Base-by-base conservation (phyloP, 1,140 invertebrate genomes). In the Cecropterus lyciades region DNA sequence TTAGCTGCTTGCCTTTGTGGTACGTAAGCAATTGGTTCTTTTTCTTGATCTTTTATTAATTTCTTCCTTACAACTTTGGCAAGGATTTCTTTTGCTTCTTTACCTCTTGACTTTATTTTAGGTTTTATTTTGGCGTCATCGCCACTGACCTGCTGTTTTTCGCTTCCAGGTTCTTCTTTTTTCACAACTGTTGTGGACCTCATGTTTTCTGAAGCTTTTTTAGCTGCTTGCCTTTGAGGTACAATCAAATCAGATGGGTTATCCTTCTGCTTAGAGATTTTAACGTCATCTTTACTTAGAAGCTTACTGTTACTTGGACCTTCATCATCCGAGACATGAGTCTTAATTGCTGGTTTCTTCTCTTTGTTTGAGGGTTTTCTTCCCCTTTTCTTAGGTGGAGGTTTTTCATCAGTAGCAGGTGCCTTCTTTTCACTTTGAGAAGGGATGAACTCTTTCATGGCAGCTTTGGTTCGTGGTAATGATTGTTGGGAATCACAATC, bases 1-100 rank as follows among this genome's bases (percentile, higher is more conserved):
- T 97, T 98, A 33, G 97, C 97, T 3, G 97, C 97, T 91, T 97
- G 96, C 40, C 97, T 91, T 83, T 98, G 97, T 0, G 97, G 97
- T 37, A 98, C 97, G 89, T 97, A 97, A 0, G 96, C 95, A 13
- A 97, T 92, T 69, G 96, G 95, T 79, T 97, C 96, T 64, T 94
- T 93, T 43, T 94, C 94, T 68, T 94, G 80, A 45, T 88, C 85
- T 75, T 87, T 89, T 14, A 70, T 77, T 14, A 79, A 84, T 71
- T 94, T 93, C 42, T 94, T 94, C 64, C 89, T 92, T 24, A 95
- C 93, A 69, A 94, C 94, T 70, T 88, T 89, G 17, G 69, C 72
- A 16, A 78, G 65, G 52, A 71, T 46, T 53, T 87, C 85, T 64
- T 89, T 91, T 6, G 72, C 66, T 62, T 93, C 86, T 72, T 91